A percentile compares a stretch with the other conserved stretches of the same genome.
These are phyloP conservation scores for Ancistrus triradiatus DNA, from an alignment of 2,113 vertebrate species.

Conservation along the genomic window DNA sequence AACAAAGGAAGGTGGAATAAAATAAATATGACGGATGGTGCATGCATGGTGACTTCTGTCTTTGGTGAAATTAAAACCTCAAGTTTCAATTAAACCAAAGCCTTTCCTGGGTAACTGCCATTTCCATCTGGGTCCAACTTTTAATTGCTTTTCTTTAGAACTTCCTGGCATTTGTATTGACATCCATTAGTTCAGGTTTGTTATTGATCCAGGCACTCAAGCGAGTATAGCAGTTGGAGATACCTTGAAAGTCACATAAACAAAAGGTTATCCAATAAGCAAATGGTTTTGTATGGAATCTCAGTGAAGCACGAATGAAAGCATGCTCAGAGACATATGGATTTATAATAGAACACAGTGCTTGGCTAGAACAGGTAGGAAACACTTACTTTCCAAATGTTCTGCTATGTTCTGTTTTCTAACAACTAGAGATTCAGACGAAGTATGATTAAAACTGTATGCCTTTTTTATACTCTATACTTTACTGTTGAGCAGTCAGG, in stretches of 20 bases:
- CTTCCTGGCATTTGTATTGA: slow-evolving; percentile 5
- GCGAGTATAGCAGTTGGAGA: not conserved
- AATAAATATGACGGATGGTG: slow-evolving; percentile 13
- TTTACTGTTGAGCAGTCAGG: too few relatives aligned
- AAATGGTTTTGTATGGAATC: not conserved
- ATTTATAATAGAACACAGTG: not conserved
- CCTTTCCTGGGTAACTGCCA: not conserved
- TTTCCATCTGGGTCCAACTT: not conserved
- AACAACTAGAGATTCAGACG: too few relatives aligned
- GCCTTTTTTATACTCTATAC: too few relatives aligned
- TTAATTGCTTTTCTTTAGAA: slow-evolving; percentile 3
- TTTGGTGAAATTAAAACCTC: slow-evolving; percentile 39
- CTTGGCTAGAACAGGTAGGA: not conserved
- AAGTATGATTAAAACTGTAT: too few relatives aligned
- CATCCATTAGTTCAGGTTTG: slow-evolving; percentile 5
- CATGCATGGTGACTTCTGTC: slow-evolving; percentile 44
- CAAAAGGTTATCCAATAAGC: not conserved
- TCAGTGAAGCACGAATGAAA: not conserved
- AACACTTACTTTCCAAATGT: not conserved
- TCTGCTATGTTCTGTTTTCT: too few relatives aligned
- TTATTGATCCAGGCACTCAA: slow-evolving; percentile 22
- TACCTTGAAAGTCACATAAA: not conserved
- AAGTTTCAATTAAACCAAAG: slow-evolving; percentile 52
- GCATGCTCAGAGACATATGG: not conserved
- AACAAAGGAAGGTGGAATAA: slow-evolving; percentile 15